Conservation (phyloP, 2,797 vertebrate species). For the Garrulus glandarius region DNA sequence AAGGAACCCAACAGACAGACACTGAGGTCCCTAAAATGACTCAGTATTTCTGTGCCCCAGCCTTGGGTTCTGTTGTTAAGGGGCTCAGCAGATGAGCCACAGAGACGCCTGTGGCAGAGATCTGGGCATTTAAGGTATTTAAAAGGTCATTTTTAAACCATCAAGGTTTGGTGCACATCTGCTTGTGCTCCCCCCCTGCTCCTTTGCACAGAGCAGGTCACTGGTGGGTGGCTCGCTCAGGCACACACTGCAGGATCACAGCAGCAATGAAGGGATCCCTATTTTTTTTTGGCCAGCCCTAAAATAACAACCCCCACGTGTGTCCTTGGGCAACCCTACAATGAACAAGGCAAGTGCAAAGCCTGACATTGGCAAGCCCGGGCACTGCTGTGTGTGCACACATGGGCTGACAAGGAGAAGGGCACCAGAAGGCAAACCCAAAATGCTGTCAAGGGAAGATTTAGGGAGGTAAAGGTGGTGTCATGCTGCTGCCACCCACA, state of each 20-base stretch:
- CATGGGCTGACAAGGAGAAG: not conserved
- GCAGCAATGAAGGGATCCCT: not conserved
- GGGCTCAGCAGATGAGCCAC: not conserved
- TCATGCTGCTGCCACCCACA: not conserved
- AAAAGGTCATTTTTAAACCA: not conserved
- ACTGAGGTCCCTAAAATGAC: accelerated
- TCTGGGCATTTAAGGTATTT: not conserved
- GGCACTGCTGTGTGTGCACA: not conserved
- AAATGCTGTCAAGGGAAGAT: not conserved
- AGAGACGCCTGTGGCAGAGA: not conserved
- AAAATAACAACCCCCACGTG: not conserved
- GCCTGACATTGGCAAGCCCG: accelerated
- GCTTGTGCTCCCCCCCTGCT: too few species aligned
- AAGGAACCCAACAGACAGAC: not conserved
- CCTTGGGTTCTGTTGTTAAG: accelerated
- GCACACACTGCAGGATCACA: not conserved
- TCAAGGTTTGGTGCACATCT: accelerated
- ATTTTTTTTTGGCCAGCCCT: not conserved
- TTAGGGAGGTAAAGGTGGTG: not conserved
- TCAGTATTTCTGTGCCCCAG: not conserved
- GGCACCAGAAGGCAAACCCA: not conserved
- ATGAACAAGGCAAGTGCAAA: not conserved
- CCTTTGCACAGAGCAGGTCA: not conserved
- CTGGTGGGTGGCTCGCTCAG: not conserved
- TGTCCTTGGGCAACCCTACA: not conserved